phyloP scores from a whole-genome alignment of 1,140 invertebrate genomes.

The Sinonovacula constricta region DNA sequence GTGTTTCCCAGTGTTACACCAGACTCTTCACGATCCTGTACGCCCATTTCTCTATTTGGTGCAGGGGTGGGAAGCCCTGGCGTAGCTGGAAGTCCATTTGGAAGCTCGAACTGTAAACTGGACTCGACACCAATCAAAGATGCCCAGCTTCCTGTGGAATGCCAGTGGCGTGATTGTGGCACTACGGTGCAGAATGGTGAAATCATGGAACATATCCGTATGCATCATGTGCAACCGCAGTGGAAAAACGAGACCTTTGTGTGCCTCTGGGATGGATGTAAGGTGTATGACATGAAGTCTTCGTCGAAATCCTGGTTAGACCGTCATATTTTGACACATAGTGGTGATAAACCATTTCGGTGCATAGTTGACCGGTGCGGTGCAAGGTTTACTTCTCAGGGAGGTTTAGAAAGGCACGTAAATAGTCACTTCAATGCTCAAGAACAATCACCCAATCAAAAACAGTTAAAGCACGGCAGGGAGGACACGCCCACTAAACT shows the following conservation, averaged over 20 bases:
- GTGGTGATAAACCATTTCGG: constrained; percentile 93
- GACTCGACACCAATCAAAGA: constrained; percentile 29
- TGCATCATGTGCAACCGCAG: constrained; percentile 91
- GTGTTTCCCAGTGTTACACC: constrained; percentile 30
- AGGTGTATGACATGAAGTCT: constrained; percentile 94
- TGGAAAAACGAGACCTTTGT: constrained; percentile 88
- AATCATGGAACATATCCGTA: constrained; percentile 93
- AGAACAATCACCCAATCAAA: constrained; percentile 77
- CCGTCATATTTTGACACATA: constrained; percentile 93
- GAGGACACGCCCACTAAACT: constrained; percentile 86
- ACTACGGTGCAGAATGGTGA: constrained; percentile 85
- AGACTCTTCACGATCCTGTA: constrained; percentile 37
- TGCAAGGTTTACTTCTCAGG: constrained; percentile 93
- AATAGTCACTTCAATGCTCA: constrained; percentile 92
- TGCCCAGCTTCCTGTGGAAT: constrained; percentile 73
- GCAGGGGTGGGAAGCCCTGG: constrained; percentile 2
- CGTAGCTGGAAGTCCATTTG: constrained; percentile 16
- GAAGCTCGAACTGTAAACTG: constrained; percentile 24
- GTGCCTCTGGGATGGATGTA: constrained; percentile 95
- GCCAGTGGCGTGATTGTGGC: constrained; percentile 92
- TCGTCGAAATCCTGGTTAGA: constrained; percentile 95
- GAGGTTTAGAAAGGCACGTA: constrained; percentile 92
- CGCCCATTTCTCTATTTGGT: constrained; percentile 29
- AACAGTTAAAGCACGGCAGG: constrained; percentile 56
- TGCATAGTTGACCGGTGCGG: constrained; percentile 97